Evolutionary conservation across 1,140 invertebrate genomes (phyloP).

Genomic region (Drosophila ohnishii): DNA sequence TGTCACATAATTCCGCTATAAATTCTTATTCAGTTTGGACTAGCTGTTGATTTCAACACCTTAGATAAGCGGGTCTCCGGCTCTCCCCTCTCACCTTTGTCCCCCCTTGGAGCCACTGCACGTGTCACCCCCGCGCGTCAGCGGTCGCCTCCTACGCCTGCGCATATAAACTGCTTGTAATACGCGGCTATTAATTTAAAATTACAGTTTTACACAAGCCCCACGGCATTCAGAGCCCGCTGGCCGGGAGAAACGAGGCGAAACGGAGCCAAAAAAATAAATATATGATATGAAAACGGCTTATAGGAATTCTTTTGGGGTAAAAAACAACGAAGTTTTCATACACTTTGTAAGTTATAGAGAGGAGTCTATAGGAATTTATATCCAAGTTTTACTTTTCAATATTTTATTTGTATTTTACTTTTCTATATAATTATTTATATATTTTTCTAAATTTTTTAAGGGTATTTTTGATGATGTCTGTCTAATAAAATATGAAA

Average conservation of each 20-base stretch:
- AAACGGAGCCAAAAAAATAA: conserved; percentile 22
- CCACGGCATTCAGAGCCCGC: conserved; percentile 21
- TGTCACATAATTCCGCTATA: conserved; percentile 82
- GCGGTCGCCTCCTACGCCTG: conserved; percentile 63
- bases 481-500: background rate
- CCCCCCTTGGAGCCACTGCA: background rate
- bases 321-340: background rate
- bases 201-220: conserved; percentile 77
- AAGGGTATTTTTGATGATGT: background rate
- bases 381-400: background rate
- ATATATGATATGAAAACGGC: conserved; percentile 34
- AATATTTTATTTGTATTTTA: background rate
- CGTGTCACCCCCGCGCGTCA: conserved; percentile 43
- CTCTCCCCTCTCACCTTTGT: conserved; percentile 8
- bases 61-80: conserved; percentile 52
- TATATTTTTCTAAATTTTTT: background rate
- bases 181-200: conserved; percentile 81
- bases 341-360: conserved; percentile 1
- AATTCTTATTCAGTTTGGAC: conserved; percentile 82
- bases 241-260: conserved; percentile 11
- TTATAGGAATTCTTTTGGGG: background rate
- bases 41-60: conserved; percentile 82
- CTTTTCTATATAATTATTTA: too few relatives aligned
- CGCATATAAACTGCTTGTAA: conserved; percentile 81
- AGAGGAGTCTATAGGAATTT: too few relatives aligned